Evolutionary conservation across 2,888 invertebrate genomes (phyloP).

Genomic region (Petrolisthes cinctipes): DNA sequence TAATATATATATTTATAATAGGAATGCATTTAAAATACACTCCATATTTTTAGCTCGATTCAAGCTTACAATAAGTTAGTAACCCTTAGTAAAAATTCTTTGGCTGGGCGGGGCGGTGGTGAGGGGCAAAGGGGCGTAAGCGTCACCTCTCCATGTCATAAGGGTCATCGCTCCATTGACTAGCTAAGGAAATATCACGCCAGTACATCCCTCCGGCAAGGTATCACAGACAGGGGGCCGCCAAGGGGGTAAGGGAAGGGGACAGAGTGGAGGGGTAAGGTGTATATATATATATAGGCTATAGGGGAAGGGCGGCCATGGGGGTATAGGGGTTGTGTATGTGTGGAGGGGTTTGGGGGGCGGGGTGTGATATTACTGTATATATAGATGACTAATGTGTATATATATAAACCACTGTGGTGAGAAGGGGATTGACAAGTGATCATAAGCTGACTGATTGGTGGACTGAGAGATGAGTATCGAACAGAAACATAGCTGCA

Average conservation of each 20-base stretch:
- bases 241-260: slow-evolving; percentile 18
- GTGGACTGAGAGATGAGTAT: too few species aligned
- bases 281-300: not conserved
- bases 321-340: not conserved
- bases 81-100: slow-evolving; percentile 36
- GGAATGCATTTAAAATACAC: slow-evolving; percentile 19
- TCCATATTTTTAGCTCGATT: slow-evolving; percentile 37
- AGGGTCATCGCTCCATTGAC: not conserved
- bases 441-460: too few species aligned
- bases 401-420: not conserved
- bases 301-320: not conserved
- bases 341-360: not conserved
- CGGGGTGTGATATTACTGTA: not conserved
- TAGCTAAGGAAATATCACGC: not conserved
- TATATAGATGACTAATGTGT: not conserved
- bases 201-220: not conserved
- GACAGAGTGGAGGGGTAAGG: not conserved
- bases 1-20: slow-evolving; percentile 42
- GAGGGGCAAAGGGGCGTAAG: slow-evolving; percentile 16
- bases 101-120: slow-evolving; percentile 31
- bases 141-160: not conserved
- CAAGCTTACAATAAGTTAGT: slow-evolving; percentile 39
- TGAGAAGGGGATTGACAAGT: not conserved
- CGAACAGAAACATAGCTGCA: too few species aligned
- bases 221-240: slow-evolving; percentile 56